Base-by-base conservation (phyloP, 2,888 invertebrate genomes). In the Linnaemya vulpina region DNA sequence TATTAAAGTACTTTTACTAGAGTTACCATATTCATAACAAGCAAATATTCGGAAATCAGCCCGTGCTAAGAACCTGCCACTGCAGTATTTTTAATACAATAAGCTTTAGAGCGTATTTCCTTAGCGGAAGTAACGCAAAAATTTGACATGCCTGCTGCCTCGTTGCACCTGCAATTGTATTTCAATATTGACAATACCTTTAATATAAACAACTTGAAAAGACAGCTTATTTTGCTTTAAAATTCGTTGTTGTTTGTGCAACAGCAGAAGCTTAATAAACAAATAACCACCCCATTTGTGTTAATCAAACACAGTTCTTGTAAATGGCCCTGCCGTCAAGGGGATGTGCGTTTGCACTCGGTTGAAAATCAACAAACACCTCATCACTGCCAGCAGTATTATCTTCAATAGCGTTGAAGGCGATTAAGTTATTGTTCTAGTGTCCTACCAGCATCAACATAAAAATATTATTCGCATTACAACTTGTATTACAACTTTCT, bases 261-360 rank as follows among this genome's bases (percentile, higher is more conserved):
- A 68, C 46, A 75, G 68, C 70, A 70, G 63, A 63, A 74, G 55
- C 73, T 73, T 38, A 74, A 63, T 75, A 79, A 74, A 78, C 73
- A 74, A 74, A 83, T 74, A 78, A 75, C 78, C 74, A 79, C 70
- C 70, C 55, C 22, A 83, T 83, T 70, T 70, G 9, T 60, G 35
- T 60, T 60, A 30, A 51, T 55, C 55, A 55, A n/a, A n/a, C 55
- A 25, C 1, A 17, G 7, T 13, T 35, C n/a, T 30, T 68, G 35
- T 71, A 9, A 20, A 55, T 70, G 40, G 22, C 63, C 7, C 40
- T 58, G 38, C 35, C 38, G 3, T 38, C 1, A 25, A 4, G 71
- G n/a, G 11, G 73, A 35, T 63, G 65, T 63, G 20, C 30, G 46
- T 65, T 30, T 20, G 11, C 17, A 13, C 17, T 60, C 38, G 20